Evolutionary conservation across 2,113 vertebrate genomes (phyloP), one percentile per base, ranked within the genome.

Genomic region (Pseudorhombus dupliciocellatus): DNA sequence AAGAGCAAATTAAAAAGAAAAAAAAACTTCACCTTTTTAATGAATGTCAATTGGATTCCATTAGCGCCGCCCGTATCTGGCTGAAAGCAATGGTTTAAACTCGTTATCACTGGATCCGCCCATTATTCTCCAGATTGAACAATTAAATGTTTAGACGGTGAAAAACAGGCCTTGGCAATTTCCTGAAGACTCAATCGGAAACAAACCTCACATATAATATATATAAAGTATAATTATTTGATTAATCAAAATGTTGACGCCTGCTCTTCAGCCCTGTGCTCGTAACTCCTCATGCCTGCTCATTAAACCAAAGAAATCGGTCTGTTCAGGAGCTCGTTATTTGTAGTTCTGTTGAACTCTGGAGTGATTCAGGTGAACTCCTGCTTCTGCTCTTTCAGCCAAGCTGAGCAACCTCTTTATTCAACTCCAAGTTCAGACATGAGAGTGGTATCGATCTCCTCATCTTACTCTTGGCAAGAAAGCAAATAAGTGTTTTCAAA

Each of bases 1-100:
- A 26, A 62, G 5, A 51, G 26, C 50, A 1, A 52, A 28, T 37
- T 71, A 28, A 37, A 60, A 66, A 48, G 7, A 75, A 24, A 24
- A 75, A 24, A 24, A 52, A 52, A 12, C 10, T 16, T 24, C n/a
- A 5, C 53, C 53, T 52, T 52, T 12, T 24, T 53, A 53, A 53
- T 53, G 52, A 53, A 12, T 9, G 52, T 53, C 52, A 53, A 53
- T 16, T 2, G 7, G 24, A 53, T 53, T 26, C 24, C 22, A 53
- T 53, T 26, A 26, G 18, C 20, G 2, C 18, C 1, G 24, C 42
- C 42, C 15, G 22, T 11, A 52, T n/a, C 21, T 50, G 46, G 6
- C 16, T 0, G 18, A 20, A 46, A 46, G 6, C 7, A 46, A 46
- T 4, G 6, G 14, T 6, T 6, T 16, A 46, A 46, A 46, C 14